phyloP scores from a whole-genome alignment of 2,797 vertebrate species.

The Pyrocephalus nanus region DNA sequence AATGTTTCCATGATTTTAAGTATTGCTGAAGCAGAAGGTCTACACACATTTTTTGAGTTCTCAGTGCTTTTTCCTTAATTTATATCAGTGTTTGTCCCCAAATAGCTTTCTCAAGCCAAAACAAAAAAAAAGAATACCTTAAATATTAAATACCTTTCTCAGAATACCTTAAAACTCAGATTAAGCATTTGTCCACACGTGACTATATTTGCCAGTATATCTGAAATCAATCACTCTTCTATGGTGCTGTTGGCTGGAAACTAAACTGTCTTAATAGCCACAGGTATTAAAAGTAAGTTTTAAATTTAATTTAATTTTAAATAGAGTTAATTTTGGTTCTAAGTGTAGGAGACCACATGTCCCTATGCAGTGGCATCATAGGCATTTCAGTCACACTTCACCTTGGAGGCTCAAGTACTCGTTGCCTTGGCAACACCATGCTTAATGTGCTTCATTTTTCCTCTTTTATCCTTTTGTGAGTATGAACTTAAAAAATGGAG shows the following conservation, averaged over 20 bases:
- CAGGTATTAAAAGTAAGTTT: constrained; percentile 44
- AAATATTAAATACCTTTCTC: too few species aligned
- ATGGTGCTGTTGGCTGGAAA: constrained; percentile 19
- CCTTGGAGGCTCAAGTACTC: constrained; percentile 33
- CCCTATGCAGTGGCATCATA: constrained; percentile 3
- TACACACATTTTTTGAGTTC: background rate
- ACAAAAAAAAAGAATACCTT: too few species aligned
- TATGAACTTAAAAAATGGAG: background rate
- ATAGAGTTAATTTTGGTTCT: constrained; percentile 55
- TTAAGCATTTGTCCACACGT: background rate
- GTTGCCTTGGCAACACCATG: constrained; percentile 64
- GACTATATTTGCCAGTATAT: background rate
- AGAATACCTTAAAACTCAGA: background rate
- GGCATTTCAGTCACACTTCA: constrained; percentile 41
- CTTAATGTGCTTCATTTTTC: constrained; percentile 21
- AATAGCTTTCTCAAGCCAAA: background rate
- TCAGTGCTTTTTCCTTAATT: background rate
- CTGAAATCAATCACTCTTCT: background rate
- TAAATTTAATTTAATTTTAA: background rate
- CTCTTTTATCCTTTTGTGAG: constrained; percentile 18
- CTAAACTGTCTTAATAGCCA: constrained; percentile 49
- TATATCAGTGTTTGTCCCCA: background rate
- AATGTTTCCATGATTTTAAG: background rate
- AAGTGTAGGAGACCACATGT: background rate
- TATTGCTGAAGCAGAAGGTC: background rate